Evolutionary conservation across 2,888 invertebrate genomes (phyloP).

Genomic region (Teinopalpus imperialis): DNA sequence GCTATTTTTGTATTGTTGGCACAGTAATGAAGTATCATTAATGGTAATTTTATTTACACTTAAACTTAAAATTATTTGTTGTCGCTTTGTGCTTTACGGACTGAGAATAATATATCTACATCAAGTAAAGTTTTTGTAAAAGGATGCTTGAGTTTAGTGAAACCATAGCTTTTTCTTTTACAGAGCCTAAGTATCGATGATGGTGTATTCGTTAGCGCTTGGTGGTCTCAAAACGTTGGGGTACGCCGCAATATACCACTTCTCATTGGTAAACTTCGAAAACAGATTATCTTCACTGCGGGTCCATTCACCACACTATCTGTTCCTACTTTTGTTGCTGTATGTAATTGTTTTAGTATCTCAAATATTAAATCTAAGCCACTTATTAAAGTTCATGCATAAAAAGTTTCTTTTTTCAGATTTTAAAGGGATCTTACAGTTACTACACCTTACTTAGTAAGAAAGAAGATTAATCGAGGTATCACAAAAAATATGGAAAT

Average conservation of each 20-base stretch:
- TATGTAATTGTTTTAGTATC: conserved; percentile 35
- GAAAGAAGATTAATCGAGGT: conserved; percentile 24
- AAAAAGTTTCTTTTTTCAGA: conserved; percentile 17
- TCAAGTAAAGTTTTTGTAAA: too few relatives aligned
- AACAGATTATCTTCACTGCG: conserved; percentile 51
- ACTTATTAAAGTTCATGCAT: conserved; percentile 4
- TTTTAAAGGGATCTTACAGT: conserved; percentile 28
- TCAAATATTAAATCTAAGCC: background rate
- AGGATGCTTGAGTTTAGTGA: too few relatives aligned
- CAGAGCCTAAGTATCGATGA: conserved; percentile 55
- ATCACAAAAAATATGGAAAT: conserved; percentile 6
- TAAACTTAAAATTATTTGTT: too few relatives aligned
- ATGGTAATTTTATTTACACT: conserved; percentile 47
- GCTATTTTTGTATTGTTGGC: conserved; percentile 74
- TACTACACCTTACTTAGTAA: conserved; percentile 29
- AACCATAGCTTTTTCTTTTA: conserved; percentile 2
- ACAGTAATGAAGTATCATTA: conserved; percentile 62
- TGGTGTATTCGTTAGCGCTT: conserved; percentile 54
- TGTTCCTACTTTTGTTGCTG: conserved; percentile 57
- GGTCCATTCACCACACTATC: conserved; percentile 61
- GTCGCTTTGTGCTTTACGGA: too few relatives aligned
- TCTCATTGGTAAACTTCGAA: conserved; percentile 55
- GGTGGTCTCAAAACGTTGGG: conserved; percentile 52
- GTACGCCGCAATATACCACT: conserved; percentile 50
- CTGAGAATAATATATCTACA: background rate